Conservation (phyloP, 2,113 vertebrate species). For the Rhynchomys soricoides region DNA sequence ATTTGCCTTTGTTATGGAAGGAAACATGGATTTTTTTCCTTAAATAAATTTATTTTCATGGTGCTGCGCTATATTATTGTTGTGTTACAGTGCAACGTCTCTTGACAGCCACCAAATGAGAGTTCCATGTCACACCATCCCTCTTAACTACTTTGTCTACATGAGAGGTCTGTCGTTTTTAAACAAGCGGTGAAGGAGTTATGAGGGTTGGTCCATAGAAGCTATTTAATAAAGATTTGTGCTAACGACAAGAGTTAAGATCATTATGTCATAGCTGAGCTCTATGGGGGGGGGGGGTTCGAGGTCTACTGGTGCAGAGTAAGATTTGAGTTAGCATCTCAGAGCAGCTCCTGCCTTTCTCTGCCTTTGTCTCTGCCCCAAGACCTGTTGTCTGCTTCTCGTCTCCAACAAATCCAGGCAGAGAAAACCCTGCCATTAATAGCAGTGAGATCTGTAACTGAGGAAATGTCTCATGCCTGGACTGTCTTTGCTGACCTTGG, state of each 20-base stretch:
- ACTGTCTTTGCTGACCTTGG: background rate
- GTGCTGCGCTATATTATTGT: background rate
- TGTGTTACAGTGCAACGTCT: background rate
- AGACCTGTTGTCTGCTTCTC: background rate
- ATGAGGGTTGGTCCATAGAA: background rate
- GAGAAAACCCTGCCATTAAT: background rate
- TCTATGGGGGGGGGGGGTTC: background rate
- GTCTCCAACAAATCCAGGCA: background rate
- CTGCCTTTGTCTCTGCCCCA: background rate
- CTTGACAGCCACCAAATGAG: background rate
- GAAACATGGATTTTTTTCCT: constrained; percentile 16
- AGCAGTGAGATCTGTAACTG: background rate
- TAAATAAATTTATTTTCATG: constrained; percentile 77
- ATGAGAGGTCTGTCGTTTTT: constrained; percentile 12
- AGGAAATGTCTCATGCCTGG: background rate
- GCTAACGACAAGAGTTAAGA: background rate
- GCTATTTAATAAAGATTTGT: background rate
- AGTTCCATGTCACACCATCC: background rate
- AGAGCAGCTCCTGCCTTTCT: background rate
- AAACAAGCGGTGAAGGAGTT: constrained; percentile 16
- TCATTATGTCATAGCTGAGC: constrained; percentile 17
- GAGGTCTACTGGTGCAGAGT: background rate
- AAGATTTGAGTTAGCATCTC: background rate
- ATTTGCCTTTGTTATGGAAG: constrained; percentile 25
- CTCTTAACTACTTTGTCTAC: background rate